These are phyloP conservation scores for Polydrusus tereticollis DNA, from an alignment of 2,888 invertebrate species.

Conservation along the genomic window DNA sequence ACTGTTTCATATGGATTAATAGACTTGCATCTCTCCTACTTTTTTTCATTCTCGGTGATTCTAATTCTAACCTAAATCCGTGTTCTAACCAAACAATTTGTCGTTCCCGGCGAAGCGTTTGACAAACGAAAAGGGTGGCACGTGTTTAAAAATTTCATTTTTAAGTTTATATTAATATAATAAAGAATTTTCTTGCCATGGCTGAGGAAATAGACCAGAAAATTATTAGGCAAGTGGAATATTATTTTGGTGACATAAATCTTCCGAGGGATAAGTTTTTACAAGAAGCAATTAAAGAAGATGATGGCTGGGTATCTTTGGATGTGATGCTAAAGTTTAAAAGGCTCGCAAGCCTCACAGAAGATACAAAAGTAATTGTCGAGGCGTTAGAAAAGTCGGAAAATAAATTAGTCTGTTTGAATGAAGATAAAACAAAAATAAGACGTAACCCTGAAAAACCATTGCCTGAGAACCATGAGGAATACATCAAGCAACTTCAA, in stretches of 20 bases:
- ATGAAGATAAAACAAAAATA: slow-evolving; percentile 73
- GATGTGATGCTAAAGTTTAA: slow-evolving; percentile 90
- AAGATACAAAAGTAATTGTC: slow-evolving; percentile 78
- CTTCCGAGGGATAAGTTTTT: slow-evolving; percentile 93
- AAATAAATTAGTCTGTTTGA: slow-evolving; percentile 79
- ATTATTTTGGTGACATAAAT: slow-evolving; percentile 89
- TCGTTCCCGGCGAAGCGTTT: no score
- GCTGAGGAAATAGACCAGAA: slow-evolving; percentile 69
- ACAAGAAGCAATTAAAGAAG: slow-evolving; percentile 82
- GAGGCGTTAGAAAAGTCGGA: slow-evolving; percentile 82
- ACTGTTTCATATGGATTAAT: no score
- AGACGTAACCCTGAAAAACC: slow-evolving; percentile 81
- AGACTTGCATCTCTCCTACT: no score
- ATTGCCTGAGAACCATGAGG: slow-evolving; percentile 88
- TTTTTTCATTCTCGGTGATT: no score
- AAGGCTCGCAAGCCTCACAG: slow-evolving; percentile 80
- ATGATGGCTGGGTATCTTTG: slow-evolving; percentile 93
- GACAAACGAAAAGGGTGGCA: no score
- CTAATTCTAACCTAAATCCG: no score
- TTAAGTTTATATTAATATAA: no score
- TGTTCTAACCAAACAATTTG: no score
- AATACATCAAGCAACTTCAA: slow-evolving; percentile 82
- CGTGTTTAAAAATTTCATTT: not conserved
- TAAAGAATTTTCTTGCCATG: slow-evolving; percentile 2
- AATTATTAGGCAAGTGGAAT: slow-evolving; percentile 78